These are phyloP conservation scores for Paratilapia polleni DNA, from an alignment of 2,113 vertebrate genomes.

Conservation along the genomic window DNA sequence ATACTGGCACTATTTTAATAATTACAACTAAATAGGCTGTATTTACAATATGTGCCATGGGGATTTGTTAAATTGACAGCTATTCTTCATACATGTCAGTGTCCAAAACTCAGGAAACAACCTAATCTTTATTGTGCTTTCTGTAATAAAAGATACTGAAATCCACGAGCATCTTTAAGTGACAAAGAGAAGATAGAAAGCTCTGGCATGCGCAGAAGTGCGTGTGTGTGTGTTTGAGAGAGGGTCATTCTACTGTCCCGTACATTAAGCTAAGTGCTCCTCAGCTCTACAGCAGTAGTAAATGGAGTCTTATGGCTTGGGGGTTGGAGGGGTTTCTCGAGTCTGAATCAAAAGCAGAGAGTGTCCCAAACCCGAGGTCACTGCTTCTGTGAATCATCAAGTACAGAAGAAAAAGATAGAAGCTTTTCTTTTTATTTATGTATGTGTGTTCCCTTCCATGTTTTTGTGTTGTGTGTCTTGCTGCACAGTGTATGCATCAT, in stretches of 20 bases:
- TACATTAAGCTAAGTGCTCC: constrained; percentile 85
- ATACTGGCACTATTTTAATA: not conserved
- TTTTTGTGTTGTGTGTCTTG: constrained; percentile 14
- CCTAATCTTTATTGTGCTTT: not conserved
- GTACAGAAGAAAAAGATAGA: constrained; percentile 62
- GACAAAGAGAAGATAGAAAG: constrained; percentile 6
- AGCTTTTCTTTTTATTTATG: constrained; percentile 31
- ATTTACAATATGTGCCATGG: not conserved
- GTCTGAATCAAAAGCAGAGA: constrained; percentile 67
- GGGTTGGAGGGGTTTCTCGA: constrained; percentile 30
- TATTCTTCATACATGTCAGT: not conserved
- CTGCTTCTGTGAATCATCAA: constrained; percentile 71
- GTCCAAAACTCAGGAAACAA: not conserved
- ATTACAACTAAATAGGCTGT: not conserved
- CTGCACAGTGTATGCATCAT: constrained; percentile 22
- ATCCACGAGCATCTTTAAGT: not conserved
- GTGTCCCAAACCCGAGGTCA: constrained; percentile 64
- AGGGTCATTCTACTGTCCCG: constrained; percentile 65
- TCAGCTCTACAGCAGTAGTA: constrained; percentile 73
- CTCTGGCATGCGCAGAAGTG: constrained; percentile 1
- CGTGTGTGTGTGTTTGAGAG: not conserved
- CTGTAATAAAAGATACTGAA: not conserved
- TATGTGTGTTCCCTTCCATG: not conserved
- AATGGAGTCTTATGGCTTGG: constrained; percentile 72
- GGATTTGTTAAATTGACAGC: constrained; percentile 3